Evolutionary conservation across 1,140 invertebrate genomes (phyloP), one percentile per base, ranked within the genome.

Genomic region (Copidosoma floridanum): DNA sequence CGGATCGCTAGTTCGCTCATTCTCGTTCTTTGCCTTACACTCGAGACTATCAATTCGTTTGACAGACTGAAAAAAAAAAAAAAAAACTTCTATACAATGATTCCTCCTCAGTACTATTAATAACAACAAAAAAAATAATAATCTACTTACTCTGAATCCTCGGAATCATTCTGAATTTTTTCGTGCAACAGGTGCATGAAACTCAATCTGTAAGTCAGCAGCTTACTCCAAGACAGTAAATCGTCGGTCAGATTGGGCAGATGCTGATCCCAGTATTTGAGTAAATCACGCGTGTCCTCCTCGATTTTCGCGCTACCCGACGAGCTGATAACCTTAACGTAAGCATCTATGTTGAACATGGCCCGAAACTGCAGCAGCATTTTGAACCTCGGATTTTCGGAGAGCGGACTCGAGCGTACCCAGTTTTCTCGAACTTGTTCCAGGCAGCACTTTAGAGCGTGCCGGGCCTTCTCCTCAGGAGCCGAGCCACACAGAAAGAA

Each of bases 321-420:
- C 0, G 56, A 55, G 18, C 69, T 67, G 1, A 61, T 0, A 1
- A 51, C 18, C 2, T 65, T 64, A 5, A 73, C 59, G 40, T 66
- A 78, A 8, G 56, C 57, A 14, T 78, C 41, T 2, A 82, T 71
- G 52, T 83, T 77, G n/a, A 72, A 68, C 20, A 81, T 66, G 10
- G 68, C 73, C 8, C 77, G 72, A 1, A 83, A 43, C 47, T 78
- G 78, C 4, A 76, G 56, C 0, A 84, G 18, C 51, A 79, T 78
- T 0, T 67, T 59, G 2, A 69, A 66, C 65, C 76, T 70, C 4
- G 78, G 37, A 38, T 80, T 76, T 0, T 67, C 63, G 8, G 75
- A 78, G 1, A 82, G 65, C 0, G 78, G 73, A 68, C 74, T 79
- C 3, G 81, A 29, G 14, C 68, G 68, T n/a, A 78, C 66, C 84